Evolutionary conservation across 2,888 invertebrate genomes (phyloP), one percentile per base, ranked within the genome.

Genomic region (Chymomyza amoena): DNA sequence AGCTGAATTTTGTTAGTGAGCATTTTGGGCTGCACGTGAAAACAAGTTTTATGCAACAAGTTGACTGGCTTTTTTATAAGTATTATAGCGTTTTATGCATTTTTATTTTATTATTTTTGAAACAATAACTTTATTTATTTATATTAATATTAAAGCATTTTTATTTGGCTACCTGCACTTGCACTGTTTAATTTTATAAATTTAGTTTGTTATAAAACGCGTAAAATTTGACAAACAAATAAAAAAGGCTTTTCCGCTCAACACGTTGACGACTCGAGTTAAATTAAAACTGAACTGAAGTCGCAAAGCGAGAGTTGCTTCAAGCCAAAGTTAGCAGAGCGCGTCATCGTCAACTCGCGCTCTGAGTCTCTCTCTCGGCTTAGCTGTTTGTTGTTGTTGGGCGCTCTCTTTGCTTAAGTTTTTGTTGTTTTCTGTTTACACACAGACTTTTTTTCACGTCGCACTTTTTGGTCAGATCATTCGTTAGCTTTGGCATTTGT

Each of bases 31-130:
- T 18, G 77, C 82, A 84, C 83, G 80, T 83, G 83, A 83, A 83
- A 84, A 84, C 83, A 70, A 84, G 83, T 83, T 84, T 84, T 83
- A 79, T 77, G 79, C 83, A 83, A 84, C 32, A 32, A 32, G 32
- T 32, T 61, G 25, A 25, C 25, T 25, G 2, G 25, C 25, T 74
- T 66, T 66, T 74, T 70, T 73, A 65, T 65, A 67, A 64, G 70
- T 74, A 65, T 64, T 65, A 69, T 66, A 66, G 64, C 74, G 64
- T 57, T 61, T 54, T 68, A 9, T 10, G 52, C 16, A 39, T 69
- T 73, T 66, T 73, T 70, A 52, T 18, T 20, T 57, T 10, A 10
- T 25, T 20, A 6, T 57, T 4, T 57, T 57, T 57, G 28, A 25
- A 59, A 68, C 16, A 13, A 10, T 54, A 61, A 60, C 20, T 57